A percentile compares a stretch with the other conserved stretches of the same genome.
Evolutionary conservation across 2,888 invertebrate species (phyloP).

Genomic region (Charanyca ferruginea): DNA sequence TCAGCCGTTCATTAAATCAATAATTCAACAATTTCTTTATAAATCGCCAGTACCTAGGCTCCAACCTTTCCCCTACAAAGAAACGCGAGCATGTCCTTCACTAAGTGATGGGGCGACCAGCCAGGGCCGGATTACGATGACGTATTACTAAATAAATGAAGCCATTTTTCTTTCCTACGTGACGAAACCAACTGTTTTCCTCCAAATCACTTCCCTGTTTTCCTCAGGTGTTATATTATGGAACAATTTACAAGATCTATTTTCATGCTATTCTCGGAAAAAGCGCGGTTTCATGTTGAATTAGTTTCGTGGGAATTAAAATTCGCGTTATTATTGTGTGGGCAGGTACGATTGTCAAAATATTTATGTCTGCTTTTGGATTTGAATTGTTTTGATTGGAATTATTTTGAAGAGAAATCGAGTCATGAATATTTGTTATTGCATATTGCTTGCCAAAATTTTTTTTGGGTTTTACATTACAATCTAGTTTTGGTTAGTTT

Average conservation of each 20-base stretch:
- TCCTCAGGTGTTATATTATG: constrained; percentile 77
- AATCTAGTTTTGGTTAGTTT: not conserved
- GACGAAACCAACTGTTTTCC: constrained; percentile 68
- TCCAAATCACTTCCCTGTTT: constrained; percentile 66
- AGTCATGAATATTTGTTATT: constrained; percentile 28
- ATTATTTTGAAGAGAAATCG: constrained; percentile 17
- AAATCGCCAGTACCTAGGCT: constrained; percentile 43
- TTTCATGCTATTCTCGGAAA: constrained; percentile 59
- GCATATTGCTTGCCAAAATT: constrained; percentile 20
- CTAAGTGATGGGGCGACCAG: constrained; percentile 81
- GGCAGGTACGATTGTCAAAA: constrained; percentile 45
- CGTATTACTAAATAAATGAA: constrained; percentile 81
- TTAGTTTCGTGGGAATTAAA: constrained; percentile 28
- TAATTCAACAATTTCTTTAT: constrained; percentile 31
- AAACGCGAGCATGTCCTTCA: constrained; percentile 82
- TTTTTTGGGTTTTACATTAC: not conserved
- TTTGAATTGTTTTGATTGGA: constrained; percentile 49
- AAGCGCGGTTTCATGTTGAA: constrained; percentile 36
- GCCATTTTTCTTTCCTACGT: constrained; percentile 80
- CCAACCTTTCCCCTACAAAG: constrained; percentile 68
- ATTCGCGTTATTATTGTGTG: constrained; percentile 18
- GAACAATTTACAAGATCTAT: constrained; percentile 72
- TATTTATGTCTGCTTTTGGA: constrained; percentile 56
- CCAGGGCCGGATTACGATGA: constrained; percentile 84
- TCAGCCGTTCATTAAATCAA: constrained; percentile 19